phyloP scores from a whole-genome alignment of 1,140 invertebrate species.

The Hyles euphorbiae region DNA sequence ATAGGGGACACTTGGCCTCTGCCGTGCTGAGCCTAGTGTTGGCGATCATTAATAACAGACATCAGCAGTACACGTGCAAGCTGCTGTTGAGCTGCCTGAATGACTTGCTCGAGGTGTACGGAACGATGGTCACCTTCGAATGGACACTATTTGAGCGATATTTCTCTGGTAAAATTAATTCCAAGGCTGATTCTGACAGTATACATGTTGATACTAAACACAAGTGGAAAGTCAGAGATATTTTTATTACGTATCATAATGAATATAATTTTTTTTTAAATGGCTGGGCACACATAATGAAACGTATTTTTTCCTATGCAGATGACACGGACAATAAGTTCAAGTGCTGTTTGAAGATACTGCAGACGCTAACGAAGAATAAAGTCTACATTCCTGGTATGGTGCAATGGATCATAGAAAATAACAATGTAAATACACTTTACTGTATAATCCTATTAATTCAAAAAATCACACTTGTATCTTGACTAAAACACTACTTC shows the following conservation, averaged over 20 bases:
- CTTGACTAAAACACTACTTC: no score
- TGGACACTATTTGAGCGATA: slow-evolving; percentile 10
- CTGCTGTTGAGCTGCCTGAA: slow-evolving; percentile 4
- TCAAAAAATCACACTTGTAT: no score
- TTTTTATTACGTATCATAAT: no score
- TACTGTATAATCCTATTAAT: no score
- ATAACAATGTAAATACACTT: no score
- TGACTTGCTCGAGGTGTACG: slow-evolving; percentile 4
- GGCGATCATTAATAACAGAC: slow-evolving; percentile 3
- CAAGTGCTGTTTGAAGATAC: neutral
- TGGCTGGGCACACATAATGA: no score
- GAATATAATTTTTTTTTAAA: no score
- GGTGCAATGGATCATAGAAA: neutral
- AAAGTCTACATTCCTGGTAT: neutral
- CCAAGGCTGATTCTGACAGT: no score
- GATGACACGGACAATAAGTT: no score
- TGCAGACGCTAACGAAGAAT: neutral
- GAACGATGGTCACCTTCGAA: neutral
- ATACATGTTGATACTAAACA: no score
- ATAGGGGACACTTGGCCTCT: neutral
- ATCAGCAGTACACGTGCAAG: neutral
- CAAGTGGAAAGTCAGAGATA: no score
- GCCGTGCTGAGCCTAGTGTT: neutral
- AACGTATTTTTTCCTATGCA: no score
- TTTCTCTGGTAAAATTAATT: slow-evolving; percentile 4